A percentile compares a stretch with the other conserved stretches of the same genome.
These are phyloP conservation scores for Watsonalla binaria DNA, from an alignment of 2,888 invertebrate genomes.

Conservation along the genomic window DNA sequence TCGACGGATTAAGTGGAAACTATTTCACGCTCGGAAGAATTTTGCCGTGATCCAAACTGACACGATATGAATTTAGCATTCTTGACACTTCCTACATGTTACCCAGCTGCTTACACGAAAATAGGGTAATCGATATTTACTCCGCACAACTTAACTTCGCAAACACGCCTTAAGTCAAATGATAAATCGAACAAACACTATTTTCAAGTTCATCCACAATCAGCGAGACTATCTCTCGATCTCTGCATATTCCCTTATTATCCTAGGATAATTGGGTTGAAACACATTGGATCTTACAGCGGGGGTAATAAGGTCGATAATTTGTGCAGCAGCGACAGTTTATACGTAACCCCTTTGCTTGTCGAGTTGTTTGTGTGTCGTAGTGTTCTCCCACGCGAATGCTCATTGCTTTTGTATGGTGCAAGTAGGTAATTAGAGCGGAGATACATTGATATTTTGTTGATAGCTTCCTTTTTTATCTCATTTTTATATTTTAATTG, in stretches of 20 bases:
- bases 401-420: slow-evolving; percentile 58
- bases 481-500: too few relatives aligned
- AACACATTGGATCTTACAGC: slow-evolving; percentile 20
- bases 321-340: slow-evolving; percentile 23
- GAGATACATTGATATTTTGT: slow-evolving; percentile 5
- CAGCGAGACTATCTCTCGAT: slow-evolving; percentile 52
- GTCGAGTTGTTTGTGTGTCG: slow-evolving; percentile 56
- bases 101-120: not conserved
- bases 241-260: slow-evolving; percentile 53
- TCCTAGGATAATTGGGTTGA: slow-evolving; percentile 15
- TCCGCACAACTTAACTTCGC: too few relatives aligned
- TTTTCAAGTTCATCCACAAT: slow-evolving; percentile 57
- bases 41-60: too few relatives aligned
- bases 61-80: too few relatives aligned
- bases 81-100: too few relatives aligned
- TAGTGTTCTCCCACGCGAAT: slow-evolving; percentile 54
- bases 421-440: slow-evolving; percentile 26
- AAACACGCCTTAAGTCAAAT: slow-evolving; percentile 16
- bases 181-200: slow-evolving; percentile 51
- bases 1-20: too few relatives aligned
- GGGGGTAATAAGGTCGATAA: slow-evolving; percentile 20
- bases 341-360: slow-evolving; percentile 45
- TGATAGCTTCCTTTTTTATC: not conserved
- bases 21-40: too few relatives aligned
- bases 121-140: not conserved